phyloP scores from a whole-genome alignment of 1,140 invertebrate species.

The Pseudomyrmex gracilis region DNA sequence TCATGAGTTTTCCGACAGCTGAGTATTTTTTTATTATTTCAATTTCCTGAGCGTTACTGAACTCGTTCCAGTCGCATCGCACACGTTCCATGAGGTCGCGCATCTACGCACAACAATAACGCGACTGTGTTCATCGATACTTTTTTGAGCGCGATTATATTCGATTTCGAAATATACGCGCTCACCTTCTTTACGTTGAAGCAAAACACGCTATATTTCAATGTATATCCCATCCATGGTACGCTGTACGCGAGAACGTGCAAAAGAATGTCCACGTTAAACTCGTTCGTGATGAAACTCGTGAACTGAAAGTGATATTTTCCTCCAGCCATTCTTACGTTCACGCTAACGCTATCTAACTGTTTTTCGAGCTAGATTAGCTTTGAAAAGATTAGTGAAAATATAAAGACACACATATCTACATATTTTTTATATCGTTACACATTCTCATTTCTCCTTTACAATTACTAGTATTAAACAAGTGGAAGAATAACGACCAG shows the following conservation, averaged over 20 bases:
- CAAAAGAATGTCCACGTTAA: constrained; percentile 17
- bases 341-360: too few relatives aligned
- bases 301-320: constrained; percentile 39
- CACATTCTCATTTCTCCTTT: too few relatives aligned
- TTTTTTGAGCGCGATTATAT: neutral
- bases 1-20: constrained; percentile 14
- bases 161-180: neutral
- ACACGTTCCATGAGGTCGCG: constrained; percentile 9
- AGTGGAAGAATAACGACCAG: neutral
- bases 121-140: neutral
- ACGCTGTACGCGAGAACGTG: constrained; percentile 20
- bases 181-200: constrained; percentile 20
- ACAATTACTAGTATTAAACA: neutral
- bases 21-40: constrained; percentile 50
- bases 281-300: constrained; percentile 19
- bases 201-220: constrained; percentile 19
- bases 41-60: constrained; percentile 14
- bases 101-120: constrained; percentile 15
- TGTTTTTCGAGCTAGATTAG: too few relatives aligned
- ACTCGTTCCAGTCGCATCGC: constrained; percentile 16
- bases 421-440: too few relatives aligned
- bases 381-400: too few relatives aligned
- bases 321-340: neutral
- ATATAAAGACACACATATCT: too few relatives aligned
- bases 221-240: neutral